Conservation (phyloP, 2,113 vertebrate species). For the Sminthopsis crassicaudata region DNA sequence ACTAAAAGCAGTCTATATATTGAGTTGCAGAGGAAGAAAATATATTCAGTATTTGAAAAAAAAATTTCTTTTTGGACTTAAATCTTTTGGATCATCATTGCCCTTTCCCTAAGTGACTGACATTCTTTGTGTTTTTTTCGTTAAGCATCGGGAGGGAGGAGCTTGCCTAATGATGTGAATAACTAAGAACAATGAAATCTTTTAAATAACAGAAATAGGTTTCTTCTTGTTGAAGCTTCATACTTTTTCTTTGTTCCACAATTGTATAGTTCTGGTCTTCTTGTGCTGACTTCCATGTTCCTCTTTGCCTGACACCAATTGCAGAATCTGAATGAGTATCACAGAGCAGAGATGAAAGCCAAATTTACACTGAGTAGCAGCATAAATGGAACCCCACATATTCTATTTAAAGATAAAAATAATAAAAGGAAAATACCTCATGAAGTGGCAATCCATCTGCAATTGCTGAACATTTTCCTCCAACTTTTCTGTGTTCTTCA, state of each 20-base stretch:
- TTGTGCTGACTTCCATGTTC: neutral
- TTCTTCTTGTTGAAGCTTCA: neutral
- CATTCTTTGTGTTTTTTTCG: neutral
- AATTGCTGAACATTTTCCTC: constrained; percentile 58
- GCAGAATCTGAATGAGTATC: constrained; percentile 52
- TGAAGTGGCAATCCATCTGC: constrained; percentile 47
- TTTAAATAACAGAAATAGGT: neutral
- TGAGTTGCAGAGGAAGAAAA: constrained; percentile 37
- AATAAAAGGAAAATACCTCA: constrained; percentile 57
- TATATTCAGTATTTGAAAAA: constrained; percentile 8
- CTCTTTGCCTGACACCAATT: constrained; percentile 2
- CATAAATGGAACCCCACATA: constrained; percentile 51
- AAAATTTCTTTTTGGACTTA: neutral
- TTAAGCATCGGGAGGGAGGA: neutral
- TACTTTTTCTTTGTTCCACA: neutral
- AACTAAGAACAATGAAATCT: neutral
- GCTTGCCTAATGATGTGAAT: neutral
- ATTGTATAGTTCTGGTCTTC: neutral
- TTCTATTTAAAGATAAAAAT: constrained; percentile 61
- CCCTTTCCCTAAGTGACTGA: neutral
- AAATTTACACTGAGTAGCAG: constrained; percentile 58
- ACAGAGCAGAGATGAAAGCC: constrained; percentile 63
- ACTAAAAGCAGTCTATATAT: neutral
- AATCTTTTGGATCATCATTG: neutral
- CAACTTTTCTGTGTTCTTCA: constrained; percentile 61